phyloP scores from a whole-genome alignment of 2,797 vertebrate genomes.

The Cynodonichthys magdalenae region DNA sequence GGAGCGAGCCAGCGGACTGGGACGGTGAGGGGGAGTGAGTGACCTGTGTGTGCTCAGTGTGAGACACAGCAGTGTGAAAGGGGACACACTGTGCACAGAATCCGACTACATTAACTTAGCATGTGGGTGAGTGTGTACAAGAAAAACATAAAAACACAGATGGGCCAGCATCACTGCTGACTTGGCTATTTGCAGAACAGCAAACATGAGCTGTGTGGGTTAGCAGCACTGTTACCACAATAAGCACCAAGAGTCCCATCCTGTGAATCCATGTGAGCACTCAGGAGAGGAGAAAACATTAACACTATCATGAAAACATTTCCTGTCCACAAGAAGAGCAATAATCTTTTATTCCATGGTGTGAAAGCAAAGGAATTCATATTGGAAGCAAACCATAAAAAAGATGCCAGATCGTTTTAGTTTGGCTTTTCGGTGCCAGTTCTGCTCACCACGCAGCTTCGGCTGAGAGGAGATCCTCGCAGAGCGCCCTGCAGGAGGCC shows the following conservation, averaged over 20 bases:
- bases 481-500: neutral
- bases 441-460: neutral
- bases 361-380: conserved; percentile 5
- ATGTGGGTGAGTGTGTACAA: conserved; percentile 10
- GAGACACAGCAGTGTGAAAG: neutral
- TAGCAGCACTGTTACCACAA: conserved; percentile 60
- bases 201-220: conserved; percentile 42
- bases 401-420: conserved; percentile 17
- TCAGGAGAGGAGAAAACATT: conserved; percentile 4
- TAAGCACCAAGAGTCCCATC: conserved; percentile 28
- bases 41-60: neutral
- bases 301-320: conserved; percentile 23
- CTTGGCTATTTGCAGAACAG: conserved; percentile 16
- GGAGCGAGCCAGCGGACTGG: conserved; percentile 44
- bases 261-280: conserved; percentile 20
- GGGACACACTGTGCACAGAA: neutral
- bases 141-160: conserved; percentile 28
- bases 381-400: neutral
- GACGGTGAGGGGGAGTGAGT: conserved; percentile 44
- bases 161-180: conserved; percentile 32
- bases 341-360: conserved; percentile 10
- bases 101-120: neutral
- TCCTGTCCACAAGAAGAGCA: conserved; percentile 22
- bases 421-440: conserved; percentile 2
- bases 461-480: neutral